Evolutionary conservation across 2,888 invertebrate genomes (phyloP).

Genomic region (Dryococelus australis): DNA sequence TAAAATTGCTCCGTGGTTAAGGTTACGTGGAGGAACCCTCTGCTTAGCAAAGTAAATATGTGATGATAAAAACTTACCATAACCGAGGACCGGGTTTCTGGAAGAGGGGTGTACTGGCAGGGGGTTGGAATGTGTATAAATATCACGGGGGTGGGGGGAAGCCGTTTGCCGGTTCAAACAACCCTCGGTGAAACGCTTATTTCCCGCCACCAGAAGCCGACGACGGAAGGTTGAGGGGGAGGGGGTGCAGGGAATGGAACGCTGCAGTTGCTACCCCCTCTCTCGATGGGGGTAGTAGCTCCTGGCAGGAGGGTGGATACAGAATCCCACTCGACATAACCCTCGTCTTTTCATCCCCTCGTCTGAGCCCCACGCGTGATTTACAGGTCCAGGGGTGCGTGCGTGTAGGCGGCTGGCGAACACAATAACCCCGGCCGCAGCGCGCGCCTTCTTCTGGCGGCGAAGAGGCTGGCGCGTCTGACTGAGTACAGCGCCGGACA

Average conservation of each 20-base stretch:
- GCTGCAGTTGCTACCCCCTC: background rate
- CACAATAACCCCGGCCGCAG: background rate
- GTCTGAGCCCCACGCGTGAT: background rate
- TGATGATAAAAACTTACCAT: background rate
- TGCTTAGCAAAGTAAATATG: background rate
- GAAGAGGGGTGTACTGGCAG: background rate
- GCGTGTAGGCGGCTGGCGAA: background rate
- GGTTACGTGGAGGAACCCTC: background rate
- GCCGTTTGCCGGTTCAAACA: conserved; percentile 16
- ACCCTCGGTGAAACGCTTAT: conserved; percentile 16
- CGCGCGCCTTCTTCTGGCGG: background rate
- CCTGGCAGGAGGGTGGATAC: background rate
- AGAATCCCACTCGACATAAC: background rate
- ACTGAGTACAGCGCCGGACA: background rate
- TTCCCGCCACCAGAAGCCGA: conserved; percentile 16
- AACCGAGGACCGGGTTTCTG: background rate
- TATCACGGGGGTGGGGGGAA: background rate
- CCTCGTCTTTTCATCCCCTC: conserved; percentile 13
- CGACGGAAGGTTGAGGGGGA: background rate
- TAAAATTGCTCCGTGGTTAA: background rate
- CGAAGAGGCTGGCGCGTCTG: background rate
- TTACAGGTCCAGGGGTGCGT: background rate
- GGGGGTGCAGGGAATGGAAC: too few species aligned
- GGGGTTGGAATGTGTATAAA: background rate
- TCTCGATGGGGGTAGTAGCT: background rate